phyloP scores from a whole-genome alignment of 2,797 vertebrate species.

The Gambelia wislizenii region DNA sequence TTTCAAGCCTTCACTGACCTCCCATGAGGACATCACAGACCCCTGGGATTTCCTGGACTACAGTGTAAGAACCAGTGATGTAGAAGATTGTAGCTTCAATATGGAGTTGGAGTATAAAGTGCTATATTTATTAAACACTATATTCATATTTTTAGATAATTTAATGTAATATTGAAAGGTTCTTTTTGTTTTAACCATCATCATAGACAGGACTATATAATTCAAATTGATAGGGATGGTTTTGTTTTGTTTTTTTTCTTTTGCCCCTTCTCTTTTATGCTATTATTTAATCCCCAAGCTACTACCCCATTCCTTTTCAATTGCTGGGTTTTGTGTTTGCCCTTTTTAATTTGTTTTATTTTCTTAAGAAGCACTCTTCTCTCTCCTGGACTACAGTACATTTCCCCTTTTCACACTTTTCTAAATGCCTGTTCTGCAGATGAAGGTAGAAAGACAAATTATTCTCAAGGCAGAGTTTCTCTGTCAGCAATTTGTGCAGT shows the following conservation, averaged over 20 bases:
- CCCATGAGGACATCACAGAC: too few relatives aligned
- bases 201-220: not conserved
- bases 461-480: slow-evolving; percentile 40
- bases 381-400: not conserved
- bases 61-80: too few relatives aligned
- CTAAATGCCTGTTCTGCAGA: slow-evolving; percentile 32
- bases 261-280: not conserved
- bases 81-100: not conserved
- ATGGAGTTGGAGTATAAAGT: not conserved
- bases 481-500: slow-evolving; percentile 47
- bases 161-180: not conserved
- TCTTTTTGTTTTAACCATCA: not conserved
- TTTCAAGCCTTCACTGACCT: too few relatives aligned
- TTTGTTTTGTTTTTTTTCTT: not conserved
- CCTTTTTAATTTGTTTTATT: not conserved
- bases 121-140: not conserved
- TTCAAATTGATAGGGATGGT: not conserved
- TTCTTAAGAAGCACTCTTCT: not conserved
- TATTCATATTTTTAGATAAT: not conserved
- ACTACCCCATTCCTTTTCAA: not conserved
- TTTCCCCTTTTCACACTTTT: not conserved
- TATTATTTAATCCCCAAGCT: not conserved
- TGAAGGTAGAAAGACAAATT: slow-evolving; percentile 48
- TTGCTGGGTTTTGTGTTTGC: not conserved
- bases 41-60: too few relatives aligned